phyloP scores from a whole-genome alignment of 1,140 invertebrate genomes.

The Muscidifurax raptorellus region DNA sequence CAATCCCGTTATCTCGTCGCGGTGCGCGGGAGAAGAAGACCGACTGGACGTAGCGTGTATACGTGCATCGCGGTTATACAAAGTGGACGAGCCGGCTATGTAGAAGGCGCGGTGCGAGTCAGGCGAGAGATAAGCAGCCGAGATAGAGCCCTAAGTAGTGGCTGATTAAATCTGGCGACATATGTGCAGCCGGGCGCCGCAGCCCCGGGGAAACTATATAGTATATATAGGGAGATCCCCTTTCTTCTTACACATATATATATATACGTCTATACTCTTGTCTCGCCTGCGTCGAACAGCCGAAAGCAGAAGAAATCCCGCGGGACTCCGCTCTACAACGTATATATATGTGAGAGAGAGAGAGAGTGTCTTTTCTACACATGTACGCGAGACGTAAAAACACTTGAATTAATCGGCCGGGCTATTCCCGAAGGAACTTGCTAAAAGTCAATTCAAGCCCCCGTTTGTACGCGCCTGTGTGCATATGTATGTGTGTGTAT shows the following conservation, averaged over 20 bases:
- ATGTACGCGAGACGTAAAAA: conserved; percentile 61
- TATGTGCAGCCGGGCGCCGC: conserved; percentile 64
- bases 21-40: conserved; percentile 42
- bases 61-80: too few relatives aligned
- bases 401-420: conserved; percentile 70
- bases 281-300: background rate
- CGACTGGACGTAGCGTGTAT: conserved; percentile 41
- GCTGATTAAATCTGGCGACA: conserved; percentile 75
- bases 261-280: too few relatives aligned
- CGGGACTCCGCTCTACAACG: background rate
- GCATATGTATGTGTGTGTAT: too few relatives aligned
- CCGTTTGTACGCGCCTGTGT: too few relatives aligned
- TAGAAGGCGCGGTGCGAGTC: too few relatives aligned
- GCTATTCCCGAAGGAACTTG: conserved; percentile 66
- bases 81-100: too few relatives aligned
- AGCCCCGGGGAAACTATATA: too few relatives aligned
- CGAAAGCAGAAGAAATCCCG: background rate
- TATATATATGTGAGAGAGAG: too few relatives aligned
- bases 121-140: conserved; percentile 44
- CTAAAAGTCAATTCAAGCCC: conserved; percentile 70
- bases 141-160: conserved; percentile 65
- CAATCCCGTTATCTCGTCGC: conserved; percentile 68
- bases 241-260: too few relatives aligned
- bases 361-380: conserved; percentile 18
- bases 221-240: too few relatives aligned